Base-by-base conservation (phyloP, 2,113 vertebrate species). In the Lamprotornis superbus region DNA sequence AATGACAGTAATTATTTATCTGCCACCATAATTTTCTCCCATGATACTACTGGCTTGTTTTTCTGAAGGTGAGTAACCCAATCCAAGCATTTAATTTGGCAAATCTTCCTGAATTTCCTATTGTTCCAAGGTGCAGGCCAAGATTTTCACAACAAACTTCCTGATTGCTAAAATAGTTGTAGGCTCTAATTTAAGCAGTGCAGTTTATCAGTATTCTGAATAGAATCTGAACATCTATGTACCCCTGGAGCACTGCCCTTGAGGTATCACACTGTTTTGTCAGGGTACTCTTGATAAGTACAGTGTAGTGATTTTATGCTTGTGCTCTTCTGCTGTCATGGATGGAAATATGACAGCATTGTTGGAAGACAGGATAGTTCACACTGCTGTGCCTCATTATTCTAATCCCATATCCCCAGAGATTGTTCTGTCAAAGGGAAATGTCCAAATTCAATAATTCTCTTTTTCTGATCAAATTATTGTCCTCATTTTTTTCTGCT, bases 391-490 rank as follows among this genome's bases (percentile, higher is more conserved):
- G 12, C 24, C 39, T 90, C 49, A 46, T 87, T 75, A 75, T 82
- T 82, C 60, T 78, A 78, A 78, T 82, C 23, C 50, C 18, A 30
- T 9, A 67, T 31, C 22, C 31, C 27, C 67, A 60, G 35, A 44
- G 57, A 68, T 61, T 87, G 40, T 53, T 90, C 61, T 83, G 24
- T 61, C 57, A 73, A 47, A 64, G 15, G 9, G 2, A 79, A 87
- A 85, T 11, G 1, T 49, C 35, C 55, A 81, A 10, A 94, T 97
- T 85, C 90, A 83, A 77, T 94, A 22, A 65, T 76, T 85, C 94
- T 84, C 40, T 71, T 95, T 44, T 89, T 85, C 71, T 80, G 37
- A 86, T 84, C 56, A 93, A 82, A 85, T 85, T 87, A 57, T 76
- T 97, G 39, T 46, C 61, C 87, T 89, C 85, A 71, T 86, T 80